Evolutionary conservation across 2,113 vertebrate genomes (phyloP).

Genomic region (Limanda limanda): DNA sequence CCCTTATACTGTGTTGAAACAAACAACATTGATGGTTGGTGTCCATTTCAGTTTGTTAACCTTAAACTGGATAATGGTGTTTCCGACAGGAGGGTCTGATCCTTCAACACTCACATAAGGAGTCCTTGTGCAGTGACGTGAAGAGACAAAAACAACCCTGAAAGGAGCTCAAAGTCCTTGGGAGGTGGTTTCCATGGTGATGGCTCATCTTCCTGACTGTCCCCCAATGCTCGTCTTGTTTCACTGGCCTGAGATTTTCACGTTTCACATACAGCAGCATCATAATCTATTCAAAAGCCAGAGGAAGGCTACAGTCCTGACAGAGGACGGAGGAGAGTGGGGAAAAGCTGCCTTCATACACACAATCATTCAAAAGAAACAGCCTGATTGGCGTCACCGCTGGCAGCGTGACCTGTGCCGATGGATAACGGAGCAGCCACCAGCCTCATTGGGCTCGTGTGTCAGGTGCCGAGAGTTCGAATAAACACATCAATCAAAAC

Average conservation of each 20-base stretch:
- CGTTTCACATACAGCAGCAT: slow-evolving; percentile 26
- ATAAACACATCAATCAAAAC: slow-evolving; percentile 64
- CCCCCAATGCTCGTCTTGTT: slow-evolving; percentile 17
- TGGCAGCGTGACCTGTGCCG: slow-evolving; percentile 35
- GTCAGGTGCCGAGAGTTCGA: slow-evolving; percentile 24
- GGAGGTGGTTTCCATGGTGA: slow-evolving; percentile 51
- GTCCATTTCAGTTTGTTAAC: slow-evolving; percentile 1
- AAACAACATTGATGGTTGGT: too few relatives aligned
- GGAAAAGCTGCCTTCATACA: neutral
- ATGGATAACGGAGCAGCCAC: slow-evolving; percentile 30
- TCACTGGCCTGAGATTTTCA: slow-evolving; percentile 22
- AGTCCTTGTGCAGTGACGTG: neutral
- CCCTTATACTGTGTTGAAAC: too few relatives aligned
- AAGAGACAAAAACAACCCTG: slow-evolving; percentile 21
- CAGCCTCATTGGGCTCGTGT: slow-evolving; percentile 4
- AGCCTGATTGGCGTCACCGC: slow-evolving; percentile 18
- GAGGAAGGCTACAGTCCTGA: slow-evolving; percentile 17
- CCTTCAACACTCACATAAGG: neutral
- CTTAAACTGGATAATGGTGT: slow-evolving; percentile 24
- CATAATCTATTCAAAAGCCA: slow-evolving; percentile 31
- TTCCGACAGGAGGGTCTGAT: neutral
- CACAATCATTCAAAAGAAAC: slow-evolving; percentile 14
- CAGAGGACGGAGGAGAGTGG: neutral
- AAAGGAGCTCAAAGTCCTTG: slow-evolving; percentile 27
- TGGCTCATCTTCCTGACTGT: slow-evolving; percentile 13